Evolutionary conservation across 1,140 invertebrate species (phyloP).

Genomic region (Penaeus japonicus): DNA sequence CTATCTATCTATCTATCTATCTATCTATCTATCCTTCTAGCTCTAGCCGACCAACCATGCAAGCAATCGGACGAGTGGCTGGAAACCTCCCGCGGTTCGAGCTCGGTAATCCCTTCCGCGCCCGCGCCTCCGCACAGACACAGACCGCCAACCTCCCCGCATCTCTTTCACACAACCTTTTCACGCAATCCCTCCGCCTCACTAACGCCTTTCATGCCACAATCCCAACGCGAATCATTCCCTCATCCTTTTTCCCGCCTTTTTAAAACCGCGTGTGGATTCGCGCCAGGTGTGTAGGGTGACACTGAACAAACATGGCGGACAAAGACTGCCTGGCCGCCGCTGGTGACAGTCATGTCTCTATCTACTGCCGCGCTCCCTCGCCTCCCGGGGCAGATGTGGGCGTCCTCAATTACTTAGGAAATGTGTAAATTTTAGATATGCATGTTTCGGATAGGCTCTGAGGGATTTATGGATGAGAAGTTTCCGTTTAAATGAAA

Average conservation of each 20-base stretch:
- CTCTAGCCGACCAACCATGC: not conserved
- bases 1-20: too few species aligned
- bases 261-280: slow-evolving; percentile 52
- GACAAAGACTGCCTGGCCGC: slow-evolving; percentile 20
- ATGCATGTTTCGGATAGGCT: too few species aligned
- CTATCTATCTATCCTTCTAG: too few species aligned
- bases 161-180: slow-evolving; percentile 57
- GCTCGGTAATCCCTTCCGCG: slow-evolving; percentile 33
- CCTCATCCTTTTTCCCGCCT: slow-evolving; percentile 50
- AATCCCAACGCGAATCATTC: slow-evolving; percentile 52
- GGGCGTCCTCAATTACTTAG: too few species aligned
- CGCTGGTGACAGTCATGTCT: slow-evolving; percentile 11
- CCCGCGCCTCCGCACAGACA: slow-evolving; percentile 50
- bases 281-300: slow-evolving; percentile 52
- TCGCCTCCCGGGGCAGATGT: not conserved
- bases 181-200: slow-evolving; percentile 50
- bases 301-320: slow-evolving; percentile 53
- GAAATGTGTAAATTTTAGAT: too few species aligned
- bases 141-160: slow-evolving; percentile 25
- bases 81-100: not conserved
- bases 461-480: too few species aligned
- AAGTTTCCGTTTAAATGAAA: too few species aligned
- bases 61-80: not conserved
- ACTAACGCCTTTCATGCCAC: slow-evolving; percentile 51
- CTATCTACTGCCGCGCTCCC: not conserved